These are phyloP conservation scores for Augiades crinisus DNA, from an alignment of 2,888 invertebrate genomes.

Conservation along the genomic window DNA sequence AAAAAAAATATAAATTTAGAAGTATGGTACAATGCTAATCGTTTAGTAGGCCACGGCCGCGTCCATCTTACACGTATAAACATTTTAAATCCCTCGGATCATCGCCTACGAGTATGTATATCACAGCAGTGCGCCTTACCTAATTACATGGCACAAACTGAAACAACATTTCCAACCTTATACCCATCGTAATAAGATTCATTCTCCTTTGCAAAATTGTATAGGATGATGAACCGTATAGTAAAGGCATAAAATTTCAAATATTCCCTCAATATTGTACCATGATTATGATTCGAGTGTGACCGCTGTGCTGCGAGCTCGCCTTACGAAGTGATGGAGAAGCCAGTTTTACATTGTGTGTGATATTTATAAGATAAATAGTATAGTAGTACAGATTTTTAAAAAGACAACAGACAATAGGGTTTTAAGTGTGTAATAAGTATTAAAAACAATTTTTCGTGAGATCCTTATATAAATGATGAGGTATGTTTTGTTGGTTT, in stretches of 20 bases:
- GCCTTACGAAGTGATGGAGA: slow-evolving; percentile 2
- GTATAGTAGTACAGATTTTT: too few relatives aligned
- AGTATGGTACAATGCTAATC: not conserved
- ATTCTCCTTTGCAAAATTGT: not conserved
- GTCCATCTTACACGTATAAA: slow-evolving; percentile 35
- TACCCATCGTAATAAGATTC: not conserved
- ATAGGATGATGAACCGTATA: not conserved
- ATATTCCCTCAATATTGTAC: slow-evolving; percentile 20
- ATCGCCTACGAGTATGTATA: slow-evolving; percentile 62
- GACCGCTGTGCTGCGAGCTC: slow-evolving; percentile 33
- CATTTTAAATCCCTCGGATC: slow-evolving; percentile 43
- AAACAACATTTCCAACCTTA: slow-evolving; percentile 15
- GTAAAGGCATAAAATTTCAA: not conserved
- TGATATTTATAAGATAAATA: too few relatives aligned
- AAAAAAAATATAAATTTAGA: slow-evolving; percentile 27
- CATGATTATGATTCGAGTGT: slow-evolving; percentile 50
- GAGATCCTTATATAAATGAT: too few relatives aligned
- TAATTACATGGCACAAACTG: slow-evolving; percentile 37
- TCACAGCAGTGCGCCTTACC: slow-evolving; percentile 71
- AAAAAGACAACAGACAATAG: too few relatives aligned
- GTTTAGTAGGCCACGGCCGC: slow-evolving; percentile 26
- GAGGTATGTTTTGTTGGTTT: too few relatives aligned
- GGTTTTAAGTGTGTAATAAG: too few relatives aligned
- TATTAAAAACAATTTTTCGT: too few relatives aligned
- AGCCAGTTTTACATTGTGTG: too few relatives aligned